These are phyloP conservation scores for Helarctos malayanus DNA, from an alignment of 2,797 vertebrate genomes.

Conservation along the genomic window DNA sequence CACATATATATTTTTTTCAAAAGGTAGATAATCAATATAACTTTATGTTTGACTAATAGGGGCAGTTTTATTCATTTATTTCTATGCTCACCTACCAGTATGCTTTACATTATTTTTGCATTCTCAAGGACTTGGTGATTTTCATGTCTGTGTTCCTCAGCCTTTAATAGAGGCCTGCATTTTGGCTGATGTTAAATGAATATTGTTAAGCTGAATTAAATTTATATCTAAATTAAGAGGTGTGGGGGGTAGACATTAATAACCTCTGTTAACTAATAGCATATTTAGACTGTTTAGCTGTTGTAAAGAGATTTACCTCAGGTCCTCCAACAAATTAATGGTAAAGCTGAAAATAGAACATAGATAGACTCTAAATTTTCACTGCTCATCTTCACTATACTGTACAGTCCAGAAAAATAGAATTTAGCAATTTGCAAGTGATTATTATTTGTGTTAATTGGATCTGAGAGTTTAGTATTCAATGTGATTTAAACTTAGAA, in stretches of 20 bases:
- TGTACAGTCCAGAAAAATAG: neutral
- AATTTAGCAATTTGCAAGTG: neutral
- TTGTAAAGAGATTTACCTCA: neutral
- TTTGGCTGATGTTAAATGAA: neutral
- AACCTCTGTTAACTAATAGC: neutral
- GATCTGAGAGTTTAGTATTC: neutral
- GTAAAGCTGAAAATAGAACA: neutral
- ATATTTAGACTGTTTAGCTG: constrained; percentile 6
- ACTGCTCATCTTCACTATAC: neutral
- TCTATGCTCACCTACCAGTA: neutral
- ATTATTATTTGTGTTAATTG: neutral
- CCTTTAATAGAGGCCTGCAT: neutral
- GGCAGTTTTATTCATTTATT: neutral
- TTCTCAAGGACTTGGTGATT: neutral
- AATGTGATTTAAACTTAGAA: neutral
- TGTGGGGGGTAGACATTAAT: neutral
- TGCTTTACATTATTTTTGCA: neutral
- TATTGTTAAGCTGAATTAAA: constrained; percentile 34
- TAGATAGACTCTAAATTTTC: neutral
- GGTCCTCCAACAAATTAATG: neutral
- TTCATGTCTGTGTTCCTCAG: neutral
- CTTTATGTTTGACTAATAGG: neutral
- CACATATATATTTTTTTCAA: neutral
- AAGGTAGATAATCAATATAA: neutral
- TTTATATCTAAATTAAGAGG: neutral